Evolutionary conservation across 2,113 vertebrate species (phyloP), one percentile per base, ranked within the genome.

Genomic region (Nicator chloris): DNA sequence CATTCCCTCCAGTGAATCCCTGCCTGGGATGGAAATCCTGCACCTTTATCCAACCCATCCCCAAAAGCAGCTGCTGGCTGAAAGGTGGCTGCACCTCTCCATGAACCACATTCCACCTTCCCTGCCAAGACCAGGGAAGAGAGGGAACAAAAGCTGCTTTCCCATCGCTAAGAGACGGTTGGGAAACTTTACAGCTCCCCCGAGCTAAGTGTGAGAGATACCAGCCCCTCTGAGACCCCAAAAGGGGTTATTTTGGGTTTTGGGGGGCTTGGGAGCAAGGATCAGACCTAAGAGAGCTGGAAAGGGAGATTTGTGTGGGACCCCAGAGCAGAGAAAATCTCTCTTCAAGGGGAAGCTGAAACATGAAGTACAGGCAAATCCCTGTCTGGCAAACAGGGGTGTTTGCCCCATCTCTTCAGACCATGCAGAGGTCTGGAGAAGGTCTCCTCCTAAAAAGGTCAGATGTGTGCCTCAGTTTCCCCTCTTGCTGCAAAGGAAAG

Each of bases 11-110:
- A 0, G 40, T 42, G 61, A 18, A 71, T 10, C 27, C 65, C 42
- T 49, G 85, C 13, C 78, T 2, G 33, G 77, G 90, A 21, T 42
- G 44, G 45, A 59, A 92, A 92, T 12, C 91, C 92, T 78, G 64
- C 68, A 35, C 47, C 2, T 86, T 78, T 73, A 64, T 84, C 86
- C 15, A 15, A 33, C 56, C 83, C 94, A 60, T 44, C 82, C 92
- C 83, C 49, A 20, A 22, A 42, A 85, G 51, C 87, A 82, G 92
- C 87, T 91, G 93, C 60, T 89, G 95, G 90, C 82, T 92, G 63
- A 59, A 75, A 87, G 90, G 95, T 95, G 93, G 54, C 68, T 94
- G 93, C 92, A 83, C 85, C 79, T 93, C 82, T 78, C 65, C 1
- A 18, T 6, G 17, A 70, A 11, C 42, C 37, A 10, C 80, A 59